Percentiles rank a stretch among this genome's conserved stretches.
phyloP scores from a whole-genome alignment of 2,888 invertebrate genomes.

The Dynastes grantii region DNA sequence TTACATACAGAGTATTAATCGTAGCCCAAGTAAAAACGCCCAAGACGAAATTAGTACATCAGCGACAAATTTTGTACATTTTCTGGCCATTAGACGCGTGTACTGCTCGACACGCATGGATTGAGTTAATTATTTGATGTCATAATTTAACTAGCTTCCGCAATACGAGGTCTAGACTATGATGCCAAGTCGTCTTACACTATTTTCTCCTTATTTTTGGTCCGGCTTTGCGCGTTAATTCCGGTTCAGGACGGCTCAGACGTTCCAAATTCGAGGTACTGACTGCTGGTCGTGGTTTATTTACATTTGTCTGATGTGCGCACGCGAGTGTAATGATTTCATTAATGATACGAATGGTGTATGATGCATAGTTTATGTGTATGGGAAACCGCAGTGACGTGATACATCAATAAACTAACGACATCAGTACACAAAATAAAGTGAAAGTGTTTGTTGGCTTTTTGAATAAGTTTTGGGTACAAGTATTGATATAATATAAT shows the following conservation, averaged over 20 bases:
- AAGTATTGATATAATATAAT: no score
- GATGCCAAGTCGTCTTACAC: constrained; percentile 19
- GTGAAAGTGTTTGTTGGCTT: no score
- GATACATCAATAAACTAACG: no score
- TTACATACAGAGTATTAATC: background rate
- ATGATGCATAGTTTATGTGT: no score
- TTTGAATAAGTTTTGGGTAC: no score
- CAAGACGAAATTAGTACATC: constrained; percentile 26
- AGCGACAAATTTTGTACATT: constrained; percentile 31
- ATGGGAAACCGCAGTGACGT: no score
- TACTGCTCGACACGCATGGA: constrained; percentile 35
- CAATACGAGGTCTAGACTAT: constrained; percentile 12
- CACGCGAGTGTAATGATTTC: no score
- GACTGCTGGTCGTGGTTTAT: no score
- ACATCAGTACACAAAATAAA: no score
- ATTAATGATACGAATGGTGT: no score
- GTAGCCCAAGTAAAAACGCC: background rate
- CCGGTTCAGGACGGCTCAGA: background rate
- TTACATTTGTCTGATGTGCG: no score
- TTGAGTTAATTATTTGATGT: constrained; percentile 45
- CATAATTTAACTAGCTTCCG: constrained; percentile 45
- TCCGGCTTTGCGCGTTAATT: background rate
- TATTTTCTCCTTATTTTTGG: constrained; percentile 16
- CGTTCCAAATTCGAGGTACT: no score
- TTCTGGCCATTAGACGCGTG: constrained; percentile 30